A percentile compares a stretch with the other conserved stretches of the same genome.
These are phyloP conservation scores for Turritopsis dohrnii DNA, from an alignment of 30 jellyfish, hydroid and myxozoan genomes.

Conservation along the genomic window DNA sequence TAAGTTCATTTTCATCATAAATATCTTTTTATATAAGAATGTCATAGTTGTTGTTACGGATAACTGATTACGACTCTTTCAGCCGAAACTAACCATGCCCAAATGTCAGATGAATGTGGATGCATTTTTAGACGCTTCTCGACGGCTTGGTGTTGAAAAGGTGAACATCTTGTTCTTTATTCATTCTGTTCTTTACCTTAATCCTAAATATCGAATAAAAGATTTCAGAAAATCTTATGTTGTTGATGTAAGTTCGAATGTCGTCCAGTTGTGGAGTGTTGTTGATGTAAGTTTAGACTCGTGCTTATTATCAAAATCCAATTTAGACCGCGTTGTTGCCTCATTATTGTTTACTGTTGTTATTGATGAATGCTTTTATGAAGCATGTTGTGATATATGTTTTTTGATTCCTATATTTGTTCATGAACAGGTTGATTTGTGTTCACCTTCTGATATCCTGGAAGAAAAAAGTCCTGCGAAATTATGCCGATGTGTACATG, in stretches of 20 bases:
- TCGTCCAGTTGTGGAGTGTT: no score
- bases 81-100: slow-evolving; percentile 91
- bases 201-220: background rate
- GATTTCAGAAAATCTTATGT: no score
- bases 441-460: slow-evolving; percentile 71
- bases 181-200: background rate
- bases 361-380: no score
- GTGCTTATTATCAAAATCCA: no score
- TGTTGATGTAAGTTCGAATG: no score
- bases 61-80: no score
- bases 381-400: no score
- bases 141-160: slow-evolving; percentile 74
- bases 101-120: slow-evolving; percentile 85
- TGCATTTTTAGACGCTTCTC: slow-evolving; percentile 83
- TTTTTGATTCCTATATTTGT: background rate
- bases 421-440: slow-evolving; percentile 44
- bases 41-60: no score
- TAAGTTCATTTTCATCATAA: slow-evolving; percentile 18
- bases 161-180: slow-evolving; percentile 18
- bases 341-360: no score
- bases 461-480: slow-evolving; percentile 76
- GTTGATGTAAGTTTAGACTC: no score
- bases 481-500: slow-evolving; percentile 74
- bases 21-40: no score
- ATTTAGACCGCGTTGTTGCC: no score